Conservation (phyloP, 1,140 invertebrate genomes). For the Drosophila arawakana region DNA sequence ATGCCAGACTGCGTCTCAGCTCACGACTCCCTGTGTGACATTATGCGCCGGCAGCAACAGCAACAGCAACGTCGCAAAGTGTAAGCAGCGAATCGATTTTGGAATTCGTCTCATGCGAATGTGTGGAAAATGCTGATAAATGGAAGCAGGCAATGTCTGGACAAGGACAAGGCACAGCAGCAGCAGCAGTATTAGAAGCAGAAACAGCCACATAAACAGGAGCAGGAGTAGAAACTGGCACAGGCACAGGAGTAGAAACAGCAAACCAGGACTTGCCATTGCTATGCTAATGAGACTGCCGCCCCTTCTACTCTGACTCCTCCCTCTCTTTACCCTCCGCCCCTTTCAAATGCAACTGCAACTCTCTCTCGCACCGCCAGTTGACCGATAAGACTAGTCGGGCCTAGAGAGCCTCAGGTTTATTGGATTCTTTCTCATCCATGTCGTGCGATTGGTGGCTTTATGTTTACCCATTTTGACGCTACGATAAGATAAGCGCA, state of each 20-base stretch:
- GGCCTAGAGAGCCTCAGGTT: slow-evolving; percentile 3
- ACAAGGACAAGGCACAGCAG: slow-evolving; percentile 1
- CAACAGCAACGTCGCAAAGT: slow-evolving; percentile 25
- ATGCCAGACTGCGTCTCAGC: slow-evolving; percentile 75
- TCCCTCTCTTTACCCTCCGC: background rate
- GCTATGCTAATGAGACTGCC: slow-evolving; percentile 66
- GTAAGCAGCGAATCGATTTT: slow-evolving; percentile 75
- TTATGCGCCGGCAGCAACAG: slow-evolving; percentile 46
- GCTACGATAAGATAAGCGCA: slow-evolving; percentile 70
- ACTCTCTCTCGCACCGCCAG: background rate
- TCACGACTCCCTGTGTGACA: slow-evolving; percentile 72
- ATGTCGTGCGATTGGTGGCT: slow-evolving; percentile 36
- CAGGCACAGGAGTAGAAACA: slow-evolving; percentile 3
- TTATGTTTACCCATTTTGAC: slow-evolving; percentile 56
- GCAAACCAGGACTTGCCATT: slow-evolving; percentile 40
- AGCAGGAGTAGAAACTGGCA: slow-evolving; percentile 21
- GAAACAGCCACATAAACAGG: background rate
- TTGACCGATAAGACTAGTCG: slow-evolving; percentile 60
- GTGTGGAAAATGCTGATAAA: slow-evolving; percentile 82
- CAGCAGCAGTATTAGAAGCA: slow-evolving; percentile 29
- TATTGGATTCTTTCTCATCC: slow-evolving; percentile 29
- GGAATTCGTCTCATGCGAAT: slow-evolving; percentile 78
- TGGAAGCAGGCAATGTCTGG: slow-evolving; percentile 39
- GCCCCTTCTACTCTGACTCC: too few species aligned
- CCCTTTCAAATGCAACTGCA: slow-evolving; percentile 31